Percentiles rank a stretch among this genome's conserved stretches.
phyloP scores from a whole-genome alignment of 2,797 vertebrate genomes.

The Myotis vivesi region DNA sequence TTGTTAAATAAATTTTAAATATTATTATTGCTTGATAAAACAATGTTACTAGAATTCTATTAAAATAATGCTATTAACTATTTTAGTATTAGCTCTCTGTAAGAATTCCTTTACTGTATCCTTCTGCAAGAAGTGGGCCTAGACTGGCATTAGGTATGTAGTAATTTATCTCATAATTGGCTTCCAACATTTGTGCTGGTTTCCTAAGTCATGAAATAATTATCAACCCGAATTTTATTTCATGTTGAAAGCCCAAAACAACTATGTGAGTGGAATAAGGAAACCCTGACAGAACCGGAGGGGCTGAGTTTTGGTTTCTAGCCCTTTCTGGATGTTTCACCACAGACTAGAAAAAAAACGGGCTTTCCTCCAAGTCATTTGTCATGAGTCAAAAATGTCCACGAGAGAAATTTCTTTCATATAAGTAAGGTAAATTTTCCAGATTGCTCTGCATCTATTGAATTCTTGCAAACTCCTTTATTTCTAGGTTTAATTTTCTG shows the following conservation, averaged over 20 bases:
- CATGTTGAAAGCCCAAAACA: not conserved
- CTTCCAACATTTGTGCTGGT: not conserved
- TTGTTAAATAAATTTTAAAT: constrained; percentile 36
- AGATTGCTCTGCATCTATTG: constrained; percentile 46
- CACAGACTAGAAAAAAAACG: not conserved
- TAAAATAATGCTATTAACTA: not conserved
- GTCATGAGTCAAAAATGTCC: constrained; percentile 46
- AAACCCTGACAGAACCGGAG: not conserved
- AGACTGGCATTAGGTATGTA: not conserved
- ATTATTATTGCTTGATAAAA: not conserved
- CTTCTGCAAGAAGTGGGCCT: not conserved
- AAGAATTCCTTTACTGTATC: not conserved
- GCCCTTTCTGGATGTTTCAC: not conserved
- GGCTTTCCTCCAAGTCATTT: constrained; percentile 19
- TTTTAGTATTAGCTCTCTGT: not conserved
- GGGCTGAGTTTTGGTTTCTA: not conserved
- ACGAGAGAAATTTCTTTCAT: constrained; percentile 49
- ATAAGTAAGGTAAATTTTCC: not conserved
- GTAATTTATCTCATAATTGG: constrained; percentile 34
- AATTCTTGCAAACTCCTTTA: constrained; percentile 67
- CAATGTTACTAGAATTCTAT: not conserved
- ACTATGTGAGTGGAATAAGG: not conserved
- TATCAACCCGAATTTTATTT: constrained; percentile 32
- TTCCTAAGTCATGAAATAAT: constrained; percentile 10
- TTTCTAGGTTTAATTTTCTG: constrained; percentile 89